Evolutionary conservation across 2,113 vertebrate species (phyloP).

Genomic region (Pycnonotus jocosus): DNA sequence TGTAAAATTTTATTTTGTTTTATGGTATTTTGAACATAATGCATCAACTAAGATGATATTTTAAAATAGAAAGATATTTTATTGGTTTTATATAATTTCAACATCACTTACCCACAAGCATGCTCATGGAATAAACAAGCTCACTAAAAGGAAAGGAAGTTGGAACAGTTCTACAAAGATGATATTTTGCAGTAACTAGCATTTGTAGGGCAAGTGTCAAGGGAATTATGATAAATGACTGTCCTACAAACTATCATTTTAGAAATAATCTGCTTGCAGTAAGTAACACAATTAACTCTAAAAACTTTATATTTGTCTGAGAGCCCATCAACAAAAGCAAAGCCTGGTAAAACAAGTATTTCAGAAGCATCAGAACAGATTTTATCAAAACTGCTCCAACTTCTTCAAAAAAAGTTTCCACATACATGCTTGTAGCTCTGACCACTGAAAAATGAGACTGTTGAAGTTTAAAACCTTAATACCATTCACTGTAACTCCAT

Average conservation of each 20-base stretch:
- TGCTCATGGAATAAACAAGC: conserved; percentile 4
- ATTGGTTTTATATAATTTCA: neutral
- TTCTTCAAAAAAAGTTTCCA: neutral
- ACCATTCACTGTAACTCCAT: neutral
- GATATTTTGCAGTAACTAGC: neutral
- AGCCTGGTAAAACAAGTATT: neutral
- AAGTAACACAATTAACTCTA: neutral
- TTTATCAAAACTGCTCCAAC: neutral
- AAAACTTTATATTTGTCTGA: neutral
- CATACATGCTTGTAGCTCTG: neutral
- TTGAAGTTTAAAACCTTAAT: neutral
- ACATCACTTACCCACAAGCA: neutral
- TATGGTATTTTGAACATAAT: neutral
- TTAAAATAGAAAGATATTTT: neutral
- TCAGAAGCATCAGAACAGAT: neutral
- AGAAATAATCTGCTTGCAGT: neutral
- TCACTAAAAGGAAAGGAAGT: neutral
- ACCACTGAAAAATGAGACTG: neutral
- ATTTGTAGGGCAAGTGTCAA: neutral
- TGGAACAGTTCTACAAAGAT: neutral
- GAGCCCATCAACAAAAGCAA: neutral
- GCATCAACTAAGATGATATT: neutral
- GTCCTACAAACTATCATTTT: neutral
- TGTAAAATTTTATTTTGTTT: neutral
- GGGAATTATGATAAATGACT: neutral